These are phyloP conservation scores for Alligator sinensis DNA, from an alignment of 2,113 vertebrate species.

Conservation along the genomic window DNA sequence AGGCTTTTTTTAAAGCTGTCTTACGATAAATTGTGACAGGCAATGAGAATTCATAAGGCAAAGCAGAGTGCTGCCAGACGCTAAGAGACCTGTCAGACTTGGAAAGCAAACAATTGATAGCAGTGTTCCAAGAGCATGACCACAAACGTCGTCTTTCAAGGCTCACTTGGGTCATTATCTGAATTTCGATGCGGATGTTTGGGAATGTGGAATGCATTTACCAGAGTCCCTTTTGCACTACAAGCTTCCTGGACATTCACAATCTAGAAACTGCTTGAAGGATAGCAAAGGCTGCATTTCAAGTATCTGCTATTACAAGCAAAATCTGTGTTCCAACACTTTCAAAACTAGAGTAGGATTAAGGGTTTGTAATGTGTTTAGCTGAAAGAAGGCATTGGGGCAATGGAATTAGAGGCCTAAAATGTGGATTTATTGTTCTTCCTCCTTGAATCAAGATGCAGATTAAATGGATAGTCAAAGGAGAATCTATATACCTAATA, in stretches of 20 bases:
- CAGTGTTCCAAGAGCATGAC: constrained; percentile 1
- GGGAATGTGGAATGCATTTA: constrained; percentile 18
- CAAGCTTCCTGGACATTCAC: constrained; percentile 46
- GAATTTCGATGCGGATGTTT: background rate
- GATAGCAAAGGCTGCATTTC: constrained; percentile 17
- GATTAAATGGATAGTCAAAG: constrained; percentile 38
- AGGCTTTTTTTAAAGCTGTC: background rate
- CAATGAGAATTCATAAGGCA: background rate
- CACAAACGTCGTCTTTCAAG: background rate
- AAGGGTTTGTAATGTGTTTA: constrained; percentile 44
- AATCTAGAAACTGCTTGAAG: constrained; percentile 43
- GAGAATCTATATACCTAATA: constrained; percentile 21
- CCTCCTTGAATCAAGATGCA: constrained; percentile 41
- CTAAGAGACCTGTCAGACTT: background rate
- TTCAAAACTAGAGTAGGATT: constrained; percentile 38
- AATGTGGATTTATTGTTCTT: constrained; percentile 41
- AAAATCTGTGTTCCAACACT: constrained; percentile 5
- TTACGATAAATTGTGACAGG: background rate
- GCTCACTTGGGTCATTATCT: background rate
- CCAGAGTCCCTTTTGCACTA: background rate
- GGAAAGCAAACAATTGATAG: background rate
- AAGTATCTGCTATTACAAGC: background rate
- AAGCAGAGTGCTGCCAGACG: background rate
- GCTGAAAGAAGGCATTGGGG: constrained; percentile 32
- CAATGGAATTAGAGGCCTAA: constrained; percentile 41